Percentiles rank a stretch among this genome's conserved stretches.
Conservation (phyloP, 2,797 vertebrate genomes). For the Pteropus rufus region DNA sequence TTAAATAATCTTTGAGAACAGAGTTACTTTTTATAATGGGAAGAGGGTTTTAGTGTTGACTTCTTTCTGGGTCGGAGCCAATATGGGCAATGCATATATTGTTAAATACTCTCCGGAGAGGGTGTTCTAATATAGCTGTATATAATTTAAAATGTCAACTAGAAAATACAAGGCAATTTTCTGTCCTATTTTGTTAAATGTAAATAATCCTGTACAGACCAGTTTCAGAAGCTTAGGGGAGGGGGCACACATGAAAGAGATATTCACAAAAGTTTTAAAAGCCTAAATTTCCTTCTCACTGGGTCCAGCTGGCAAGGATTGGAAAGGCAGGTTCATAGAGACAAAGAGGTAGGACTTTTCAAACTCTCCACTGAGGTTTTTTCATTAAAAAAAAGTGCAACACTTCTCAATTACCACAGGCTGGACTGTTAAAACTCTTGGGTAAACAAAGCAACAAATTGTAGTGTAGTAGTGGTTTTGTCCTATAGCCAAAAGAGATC, state of each 20-base stretch:
- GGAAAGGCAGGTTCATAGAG: background rate
- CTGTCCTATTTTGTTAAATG: background rate
- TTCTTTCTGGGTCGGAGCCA: background rate
- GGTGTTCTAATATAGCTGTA: background rate
- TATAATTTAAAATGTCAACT: background rate
- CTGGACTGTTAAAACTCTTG: background rate
- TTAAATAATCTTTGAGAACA: background rate
- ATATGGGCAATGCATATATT: background rate
- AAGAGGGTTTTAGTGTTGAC: background rate
- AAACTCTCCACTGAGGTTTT: background rate
- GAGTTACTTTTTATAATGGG: background rate
- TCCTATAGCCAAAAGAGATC: background rate
- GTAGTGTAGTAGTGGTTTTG: background rate
- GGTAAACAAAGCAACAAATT: background rate
- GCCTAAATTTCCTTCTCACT: background rate
- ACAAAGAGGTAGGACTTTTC: background rate
- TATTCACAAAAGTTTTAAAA: background rate
- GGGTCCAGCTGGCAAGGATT: background rate
- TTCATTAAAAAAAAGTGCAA: background rate
- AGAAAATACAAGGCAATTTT: background rate
- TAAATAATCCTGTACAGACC: background rate
- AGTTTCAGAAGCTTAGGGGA: background rate
- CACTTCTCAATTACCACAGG: background rate
- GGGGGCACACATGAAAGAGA: background rate
- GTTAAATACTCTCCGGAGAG: background rate